A percentile compares a stretch with the other conserved stretches of the same genome.
These are phyloP conservation scores for Machimus rusticus DNA, from an alignment of 2,888 invertebrate species.

Conservation along the genomic window DNA sequence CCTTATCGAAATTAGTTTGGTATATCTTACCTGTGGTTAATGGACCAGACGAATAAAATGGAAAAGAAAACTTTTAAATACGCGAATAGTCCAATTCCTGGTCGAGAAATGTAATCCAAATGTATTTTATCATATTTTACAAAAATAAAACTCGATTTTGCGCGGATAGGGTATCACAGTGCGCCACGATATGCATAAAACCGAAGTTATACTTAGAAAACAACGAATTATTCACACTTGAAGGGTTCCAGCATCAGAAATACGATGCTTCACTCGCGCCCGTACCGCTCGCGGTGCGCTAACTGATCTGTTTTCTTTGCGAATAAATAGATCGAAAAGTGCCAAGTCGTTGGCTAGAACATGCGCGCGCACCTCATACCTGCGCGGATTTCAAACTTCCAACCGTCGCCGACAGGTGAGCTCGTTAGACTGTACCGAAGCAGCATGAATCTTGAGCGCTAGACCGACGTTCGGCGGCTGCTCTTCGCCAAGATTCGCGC, in stretches of 20 bases:
- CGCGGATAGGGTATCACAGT: not conserved
- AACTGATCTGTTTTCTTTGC: not conserved
- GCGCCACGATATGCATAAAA: not conserved
- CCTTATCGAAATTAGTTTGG: not conserved
- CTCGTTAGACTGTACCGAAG: not conserved
- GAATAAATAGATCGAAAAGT: not conserved
- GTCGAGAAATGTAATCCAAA: not conserved
- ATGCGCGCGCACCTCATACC: not conserved
- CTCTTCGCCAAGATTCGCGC: not conserved
- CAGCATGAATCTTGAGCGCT: not conserved
- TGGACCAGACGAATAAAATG: not conserved
- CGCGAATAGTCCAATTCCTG: not conserved
- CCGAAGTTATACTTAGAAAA: not conserved
- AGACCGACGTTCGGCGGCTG: not conserved
- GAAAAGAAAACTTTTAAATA: not conserved
- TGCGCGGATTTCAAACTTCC: not conserved
- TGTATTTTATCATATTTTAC: not conserved
- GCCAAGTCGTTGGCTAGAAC: not conserved
- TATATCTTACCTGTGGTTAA: not conserved
- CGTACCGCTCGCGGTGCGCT: not conserved
- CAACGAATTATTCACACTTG: not conserved
- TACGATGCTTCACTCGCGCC: not conserved
- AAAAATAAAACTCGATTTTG: not conserved
- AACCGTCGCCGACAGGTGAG: not conserved
- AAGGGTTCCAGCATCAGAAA: not conserved